phyloP scores from a whole-genome alignment of 2,113 vertebrate species.

The Eulemur rufifrons region DNA sequence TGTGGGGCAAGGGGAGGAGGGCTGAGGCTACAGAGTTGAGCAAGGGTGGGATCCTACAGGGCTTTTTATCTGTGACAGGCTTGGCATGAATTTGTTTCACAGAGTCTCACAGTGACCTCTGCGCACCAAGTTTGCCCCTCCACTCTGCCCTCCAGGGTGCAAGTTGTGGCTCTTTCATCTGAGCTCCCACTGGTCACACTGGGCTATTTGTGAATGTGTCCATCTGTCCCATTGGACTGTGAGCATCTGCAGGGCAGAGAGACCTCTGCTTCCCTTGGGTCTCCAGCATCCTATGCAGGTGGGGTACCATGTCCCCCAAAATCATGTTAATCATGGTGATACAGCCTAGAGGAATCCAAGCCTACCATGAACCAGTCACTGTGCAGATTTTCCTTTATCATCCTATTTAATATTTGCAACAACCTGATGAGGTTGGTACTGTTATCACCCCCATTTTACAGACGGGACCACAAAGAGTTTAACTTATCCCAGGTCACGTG shows the following conservation, averaged over 20 bases:
- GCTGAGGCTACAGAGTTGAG: not conserved
- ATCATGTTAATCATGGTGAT: fast-evolving
- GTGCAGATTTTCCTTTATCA: not conserved
- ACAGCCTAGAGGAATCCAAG: not conserved
- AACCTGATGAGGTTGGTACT: not conserved
- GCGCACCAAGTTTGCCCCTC: not conserved
- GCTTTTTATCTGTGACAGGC: not conserved
- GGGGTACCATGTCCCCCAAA: not conserved
- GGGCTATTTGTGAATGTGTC: not conserved
- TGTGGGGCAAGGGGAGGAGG: not conserved
- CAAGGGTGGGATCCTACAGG: not conserved
- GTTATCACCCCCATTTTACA: not conserved
- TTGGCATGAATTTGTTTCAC: not conserved
- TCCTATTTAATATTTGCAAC: not conserved
- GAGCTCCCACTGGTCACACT: not conserved
- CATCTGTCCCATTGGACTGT: not conserved
- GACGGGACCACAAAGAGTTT: not conserved
- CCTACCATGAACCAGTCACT: not conserved
- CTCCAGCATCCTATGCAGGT: not conserved
- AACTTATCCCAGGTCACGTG: not conserved
- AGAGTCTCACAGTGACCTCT: not conserved
- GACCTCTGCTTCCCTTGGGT: not conserved
- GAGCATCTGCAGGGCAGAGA: not conserved
- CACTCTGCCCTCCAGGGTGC: not conserved
- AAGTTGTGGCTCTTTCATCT: not conserved